phyloP scores from a whole-genome alignment of 2,113 vertebrate species.

The Trogon melanurus region DNA sequence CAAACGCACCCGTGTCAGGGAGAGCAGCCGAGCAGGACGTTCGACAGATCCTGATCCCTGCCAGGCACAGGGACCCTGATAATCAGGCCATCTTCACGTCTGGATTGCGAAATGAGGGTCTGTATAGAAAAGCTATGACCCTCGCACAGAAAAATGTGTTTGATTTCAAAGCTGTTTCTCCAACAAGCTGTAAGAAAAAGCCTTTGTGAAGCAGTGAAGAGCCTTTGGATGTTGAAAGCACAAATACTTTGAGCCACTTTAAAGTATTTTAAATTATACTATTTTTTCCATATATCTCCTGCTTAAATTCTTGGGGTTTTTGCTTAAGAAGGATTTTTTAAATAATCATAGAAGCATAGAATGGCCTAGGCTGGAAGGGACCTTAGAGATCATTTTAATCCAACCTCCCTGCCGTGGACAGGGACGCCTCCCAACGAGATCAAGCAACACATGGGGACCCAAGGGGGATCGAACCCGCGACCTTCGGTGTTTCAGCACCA shows the following conservation, averaged over 20 bases:
- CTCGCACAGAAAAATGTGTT: neutral
- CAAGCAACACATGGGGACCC: too few relatives aligned
- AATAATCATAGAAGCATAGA: neutral
- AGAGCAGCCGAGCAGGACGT: neutral
- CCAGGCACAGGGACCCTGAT: neutral
- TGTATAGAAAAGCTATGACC: neutral
- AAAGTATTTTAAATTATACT: neutral
- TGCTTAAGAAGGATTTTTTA: neutral
- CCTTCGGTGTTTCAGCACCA: too few relatives aligned
- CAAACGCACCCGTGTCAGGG: neutral
- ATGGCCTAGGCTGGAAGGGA: too few relatives aligned
- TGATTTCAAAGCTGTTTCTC: neutral
- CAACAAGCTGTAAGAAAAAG: neutral
- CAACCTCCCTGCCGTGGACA: too few relatives aligned
- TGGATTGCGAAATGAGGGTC: neutral
- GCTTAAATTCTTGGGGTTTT: neutral
- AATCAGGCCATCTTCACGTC: neutral
- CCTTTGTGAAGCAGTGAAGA: neutral
- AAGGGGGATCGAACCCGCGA: too few relatives aligned
- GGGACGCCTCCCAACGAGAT: too few relatives aligned
- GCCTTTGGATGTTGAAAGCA: neutral
- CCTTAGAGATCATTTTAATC: too few relatives aligned
- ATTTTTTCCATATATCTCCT: neutral
- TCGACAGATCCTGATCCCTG: neutral
- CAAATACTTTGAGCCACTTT: neutral